A percentile compares a stretch with the other conserved stretches of the same genome.
phyloP scores from a whole-genome alignment of 1,140 invertebrate genomes.

The Trialeurodes vaporariorum region DNA sequence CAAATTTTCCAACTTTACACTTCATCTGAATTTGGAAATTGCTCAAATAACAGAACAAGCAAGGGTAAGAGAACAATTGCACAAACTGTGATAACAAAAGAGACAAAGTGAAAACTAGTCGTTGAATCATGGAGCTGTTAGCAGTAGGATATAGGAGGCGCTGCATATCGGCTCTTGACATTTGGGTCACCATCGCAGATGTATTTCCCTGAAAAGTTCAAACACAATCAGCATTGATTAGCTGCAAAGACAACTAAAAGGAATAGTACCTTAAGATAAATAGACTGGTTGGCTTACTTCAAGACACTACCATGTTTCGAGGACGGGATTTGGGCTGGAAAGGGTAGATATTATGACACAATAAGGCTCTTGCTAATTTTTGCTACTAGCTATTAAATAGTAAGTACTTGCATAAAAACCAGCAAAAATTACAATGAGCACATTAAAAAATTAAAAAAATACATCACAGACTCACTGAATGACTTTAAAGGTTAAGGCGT shows the following conservation, averaged over 20 bases:
- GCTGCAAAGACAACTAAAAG: not conserved
- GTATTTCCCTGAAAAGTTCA: slow-evolving; percentile 53
- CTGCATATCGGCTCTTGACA: slow-evolving; percentile 32
- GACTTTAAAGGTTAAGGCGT: no score
- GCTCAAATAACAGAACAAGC: no score
- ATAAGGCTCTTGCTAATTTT: not conserved
- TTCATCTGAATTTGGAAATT: no score
- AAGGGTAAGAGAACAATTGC: not conserved
- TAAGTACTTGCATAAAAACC: no score
- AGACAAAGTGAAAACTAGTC: not conserved
- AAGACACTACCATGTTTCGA: not conserved
- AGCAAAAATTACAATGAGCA: no score
- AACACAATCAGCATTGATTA: slow-evolving; percentile 16
- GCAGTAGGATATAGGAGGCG: slow-evolving; percentile 6
- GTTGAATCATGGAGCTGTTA: not conserved
- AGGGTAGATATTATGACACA: not conserved
- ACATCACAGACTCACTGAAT: no score
- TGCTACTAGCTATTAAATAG: not conserved
- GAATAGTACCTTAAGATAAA: not conserved
- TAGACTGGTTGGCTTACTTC: not conserved
- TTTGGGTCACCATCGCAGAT: slow-evolving; percentile 76
- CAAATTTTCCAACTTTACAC: no score
- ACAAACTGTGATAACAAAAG: not conserved
- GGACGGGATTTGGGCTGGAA: not conserved
- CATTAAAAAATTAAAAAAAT: no score